A percentile compares a stretch with the other conserved stretches of the same genome.
Conservation (phyloP, 64 coral and sea anemone species). For the Porites australiensis region DNA sequence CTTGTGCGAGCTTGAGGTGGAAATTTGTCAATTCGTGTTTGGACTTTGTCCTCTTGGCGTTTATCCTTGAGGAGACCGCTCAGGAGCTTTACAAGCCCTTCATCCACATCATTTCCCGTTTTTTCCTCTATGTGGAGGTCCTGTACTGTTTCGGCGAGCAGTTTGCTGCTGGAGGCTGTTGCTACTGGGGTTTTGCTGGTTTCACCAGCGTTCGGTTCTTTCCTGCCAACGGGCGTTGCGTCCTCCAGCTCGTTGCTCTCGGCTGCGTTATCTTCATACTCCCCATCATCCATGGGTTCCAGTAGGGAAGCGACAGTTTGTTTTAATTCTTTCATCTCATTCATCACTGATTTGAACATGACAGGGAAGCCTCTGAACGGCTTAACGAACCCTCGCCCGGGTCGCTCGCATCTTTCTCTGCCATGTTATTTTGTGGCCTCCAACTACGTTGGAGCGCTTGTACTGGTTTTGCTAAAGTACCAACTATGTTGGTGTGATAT, state of each 20-base stretch:
- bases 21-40: conserved; percentile 47
- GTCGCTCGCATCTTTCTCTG: background rate
- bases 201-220: conserved; percentile 9
- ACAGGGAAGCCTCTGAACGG: background rate
- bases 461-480: conserved; percentile 1
- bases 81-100: conserved; percentile 46
- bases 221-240: background rate
- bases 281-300: background rate
- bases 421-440: background rate
- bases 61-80: conserved; percentile 48
- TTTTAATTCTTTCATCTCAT: conserved; percentile 32
- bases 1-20: conserved; percentile 17
- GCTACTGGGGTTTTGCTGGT: background rate
- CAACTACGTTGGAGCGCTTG: conserved; percentile 45
- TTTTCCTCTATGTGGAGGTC: conserved; percentile 42
- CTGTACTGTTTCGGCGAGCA: conserved; percentile 39
- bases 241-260: background rate
- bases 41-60: conserved; percentile 45
- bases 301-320: conserved; percentile 5
- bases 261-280: background rate
- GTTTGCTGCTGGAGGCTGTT: conserved; percentile 38
- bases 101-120: conserved; percentile 26
- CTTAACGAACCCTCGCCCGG: background rate
- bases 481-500: conserved; percentile 47
- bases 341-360: conserved; percentile 54